Evolutionary conservation across 1,140 invertebrate species (phyloP), one percentile per base, ranked within the genome.

Genomic region (Trichomalopsis sarcophagae): DNA sequence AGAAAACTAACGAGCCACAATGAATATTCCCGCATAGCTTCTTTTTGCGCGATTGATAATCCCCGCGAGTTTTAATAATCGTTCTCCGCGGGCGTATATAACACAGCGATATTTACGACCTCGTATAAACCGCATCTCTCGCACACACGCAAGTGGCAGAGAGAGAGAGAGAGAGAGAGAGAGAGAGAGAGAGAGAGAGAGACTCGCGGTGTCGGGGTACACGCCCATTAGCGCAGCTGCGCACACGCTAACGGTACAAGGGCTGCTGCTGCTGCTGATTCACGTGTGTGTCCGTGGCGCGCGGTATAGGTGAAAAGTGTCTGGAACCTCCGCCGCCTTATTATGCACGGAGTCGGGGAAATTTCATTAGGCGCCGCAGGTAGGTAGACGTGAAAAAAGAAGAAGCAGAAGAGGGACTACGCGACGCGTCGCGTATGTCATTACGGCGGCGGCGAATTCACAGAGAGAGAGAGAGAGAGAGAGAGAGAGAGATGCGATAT

Each of bases 171-270:
- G 27, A 27, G 27, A 27, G 27, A 27, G 27, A 2, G 69, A 71
- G 27, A 27, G 27, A 1, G 27, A 27, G 27, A 27, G 27, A 27
- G 27, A 27, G 27, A 27, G 27, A 27, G 27, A 27, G 27, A 2
- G 69, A 71, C 30, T 71, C 30, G 30, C 69, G 27, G 69, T 71
- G 27, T 33, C 55, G 55, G 17, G 3, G 55, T 62, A 62, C 17
- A 62, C 55, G 55, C 55, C 55, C 55, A 62, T 62, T 62, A 62
- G 55, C 69, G 30, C 69, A 27, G 69, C 23, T 71, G 30, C 69
- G 30, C 69, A 30, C 23, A 69, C 1, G 69, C 69, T 71, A 71
- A 71, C 69, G 69, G 69, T 71, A 71, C 69, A 71, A 33, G 69
- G 69, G 69, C 36, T 76, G 74, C 33, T n/a, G 40, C 23, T 40